Evolutionary conservation across 2,797 vertebrate species (phyloP).

Genomic region (Xyrichtys novacula): DNA sequence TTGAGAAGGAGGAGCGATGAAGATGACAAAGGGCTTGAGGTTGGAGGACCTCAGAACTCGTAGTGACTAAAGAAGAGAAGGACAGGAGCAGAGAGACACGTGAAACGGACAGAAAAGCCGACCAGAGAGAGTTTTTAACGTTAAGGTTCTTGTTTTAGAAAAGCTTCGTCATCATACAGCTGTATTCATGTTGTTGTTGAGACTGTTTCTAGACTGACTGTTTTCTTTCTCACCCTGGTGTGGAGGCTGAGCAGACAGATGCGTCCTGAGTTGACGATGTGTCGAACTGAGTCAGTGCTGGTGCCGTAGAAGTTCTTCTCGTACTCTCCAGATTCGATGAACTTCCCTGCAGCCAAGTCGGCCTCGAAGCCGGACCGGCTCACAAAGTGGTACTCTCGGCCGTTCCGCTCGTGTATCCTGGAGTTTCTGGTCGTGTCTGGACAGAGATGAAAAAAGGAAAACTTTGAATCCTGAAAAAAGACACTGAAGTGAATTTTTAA

Average conservation of each 20-base stretch:
- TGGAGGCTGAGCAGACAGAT: constrained; percentile 95
- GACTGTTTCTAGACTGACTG: not conserved
- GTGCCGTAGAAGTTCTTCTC: constrained; percentile 97
- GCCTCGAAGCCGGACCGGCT: constrained; percentile 90
- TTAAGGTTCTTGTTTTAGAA: too few species aligned
- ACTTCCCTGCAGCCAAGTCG: constrained; percentile 90
- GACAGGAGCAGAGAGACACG: not conserved
- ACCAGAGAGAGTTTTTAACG: too few species aligned
- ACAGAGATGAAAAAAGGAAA: not conserved
- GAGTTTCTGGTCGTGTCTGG: constrained; percentile 93
- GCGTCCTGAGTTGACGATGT: constrained; percentile 93
- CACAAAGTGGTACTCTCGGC: constrained; percentile 94
- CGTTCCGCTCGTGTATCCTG: constrained; percentile 90
- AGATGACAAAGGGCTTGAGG: constrained; percentile 97
- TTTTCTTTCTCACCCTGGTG: constrained; percentile 86
- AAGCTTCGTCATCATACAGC: too few species aligned
- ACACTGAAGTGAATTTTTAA: not conserved
- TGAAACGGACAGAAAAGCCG: not conserved
- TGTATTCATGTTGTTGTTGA: too few species aligned
- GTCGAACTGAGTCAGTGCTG: constrained; percentile 92
- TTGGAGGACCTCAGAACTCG: constrained; percentile 92
- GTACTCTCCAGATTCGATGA: constrained; percentile 95
- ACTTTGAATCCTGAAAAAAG: not conserved
- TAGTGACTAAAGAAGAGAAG: constrained; percentile 85
- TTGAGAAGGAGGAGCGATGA: constrained; percentile 95